Conservation (phyloP, 1,140 invertebrate genomes). For the Macrosteles quadrilineatus region DNA sequence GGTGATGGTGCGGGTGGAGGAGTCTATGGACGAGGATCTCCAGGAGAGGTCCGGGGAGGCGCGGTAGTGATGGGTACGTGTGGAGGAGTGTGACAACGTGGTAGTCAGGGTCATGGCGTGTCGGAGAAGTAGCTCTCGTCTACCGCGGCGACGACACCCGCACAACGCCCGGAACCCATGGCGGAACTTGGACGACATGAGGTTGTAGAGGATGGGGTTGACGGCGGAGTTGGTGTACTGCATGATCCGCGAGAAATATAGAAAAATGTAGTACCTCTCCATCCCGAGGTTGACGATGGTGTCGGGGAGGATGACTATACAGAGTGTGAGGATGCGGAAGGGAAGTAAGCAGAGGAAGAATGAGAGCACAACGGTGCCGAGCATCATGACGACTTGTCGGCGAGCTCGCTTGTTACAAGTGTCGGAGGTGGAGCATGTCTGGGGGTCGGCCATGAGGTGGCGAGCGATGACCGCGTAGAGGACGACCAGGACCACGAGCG, state of each 20-base stretch:
- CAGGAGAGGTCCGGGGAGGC: slow-evolving; percentile 37
- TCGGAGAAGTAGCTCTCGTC: slow-evolving; percentile 32
- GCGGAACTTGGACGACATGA: slow-evolving; percentile 85
- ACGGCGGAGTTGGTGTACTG: slow-evolving; percentile 82
- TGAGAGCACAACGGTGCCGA: slow-evolving; percentile 78
- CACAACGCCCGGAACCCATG: slow-evolving; percentile 70
- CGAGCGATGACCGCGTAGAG: slow-evolving; percentile 77
- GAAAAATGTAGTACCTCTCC: slow-evolving; percentile 73
- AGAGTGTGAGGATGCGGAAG: slow-evolving; percentile 79
- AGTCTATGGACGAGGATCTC: slow-evolving; percentile 45
- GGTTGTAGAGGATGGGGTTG: slow-evolving; percentile 80
- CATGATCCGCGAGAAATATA: slow-evolving; percentile 84
- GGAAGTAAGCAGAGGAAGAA: slow-evolving; percentile 88
- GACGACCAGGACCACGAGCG: slow-evolving; percentile 70
- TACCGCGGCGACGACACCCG: slow-evolving; percentile 43
- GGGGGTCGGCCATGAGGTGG: slow-evolving; percentile 66
- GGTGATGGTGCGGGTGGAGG: slow-evolving; percentile 35
- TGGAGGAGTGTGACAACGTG: slow-evolving; percentile 39
- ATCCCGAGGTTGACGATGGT: slow-evolving; percentile 61
- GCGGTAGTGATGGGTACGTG: slow-evolving; percentile 28
- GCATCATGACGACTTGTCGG: slow-evolving; percentile 76
- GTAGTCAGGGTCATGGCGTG: slow-evolving; percentile 40
- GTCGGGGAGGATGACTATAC: slow-evolving; percentile 68
- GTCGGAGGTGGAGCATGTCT: slow-evolving; percentile 61
- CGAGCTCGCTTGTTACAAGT: slow-evolving; percentile 57